Base-by-base conservation (phyloP, 2,797 vertebrate species). In the Malacoctenus gilli region DNA sequence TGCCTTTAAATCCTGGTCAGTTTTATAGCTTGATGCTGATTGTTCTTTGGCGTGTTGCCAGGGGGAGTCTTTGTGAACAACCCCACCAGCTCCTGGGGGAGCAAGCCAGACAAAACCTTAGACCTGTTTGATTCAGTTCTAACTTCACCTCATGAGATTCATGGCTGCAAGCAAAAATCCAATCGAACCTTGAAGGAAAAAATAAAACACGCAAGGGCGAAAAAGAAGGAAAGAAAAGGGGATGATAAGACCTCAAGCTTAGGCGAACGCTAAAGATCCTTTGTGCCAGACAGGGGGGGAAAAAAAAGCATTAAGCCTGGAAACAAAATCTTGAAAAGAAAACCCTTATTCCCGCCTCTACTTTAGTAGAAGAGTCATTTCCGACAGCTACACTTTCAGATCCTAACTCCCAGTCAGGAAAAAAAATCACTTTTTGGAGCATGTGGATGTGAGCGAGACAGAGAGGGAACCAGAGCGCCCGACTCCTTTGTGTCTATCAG, bases 401-500 rank as follows among this genome's bases (percentile, higher is more conserved):
- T 68, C 16, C 39, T 12, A 55, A 68, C 76, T 56, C 41, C 46
- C 4, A 57, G 66, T 21, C 59, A 62, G 37, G 34, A 49, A 44
- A 8, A 19, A 19, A 10, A 20, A 46, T 77, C 14, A 59, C 25
- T 1, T 32, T 59, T 43, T 14, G 47, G 55, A 40, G 41, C 30
- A 5, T 35, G 37, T 40, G 36, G 41, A 37, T 20, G 48, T 59
- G 72, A 59, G 23, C 16, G 39, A 76, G 66, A 54, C 63, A 56
- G 52, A 62, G 64, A 49, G 52, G 31, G 77, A 80, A 75, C 38
- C 14, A 22, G 59, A 77, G 75, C 37, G 54, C 21, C 35, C 59
- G 69, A 73, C 69, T 85, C 83, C 90, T 90, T 91, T 91, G 89
- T 90, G 90, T 91, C 90, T 90, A 53, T 80, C 75, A 86, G 75